Percentiles rank a stretch among this genome's conserved stretches.
These are phyloP conservation scores for Watsonalla cultraria DNA, from an alignment of 2,888 invertebrate species.

Conservation along the genomic window DNA sequence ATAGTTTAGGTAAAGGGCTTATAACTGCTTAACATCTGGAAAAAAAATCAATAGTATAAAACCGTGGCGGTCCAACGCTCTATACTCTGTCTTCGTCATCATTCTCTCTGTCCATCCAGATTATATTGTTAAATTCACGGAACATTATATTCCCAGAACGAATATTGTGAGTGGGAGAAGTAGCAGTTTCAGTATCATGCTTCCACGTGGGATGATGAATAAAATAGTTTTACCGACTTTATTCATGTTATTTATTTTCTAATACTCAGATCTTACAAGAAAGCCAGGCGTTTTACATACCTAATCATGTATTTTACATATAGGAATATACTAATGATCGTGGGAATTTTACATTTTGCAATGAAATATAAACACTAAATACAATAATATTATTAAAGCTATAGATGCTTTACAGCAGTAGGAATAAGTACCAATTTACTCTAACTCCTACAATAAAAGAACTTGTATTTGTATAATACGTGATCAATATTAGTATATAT, in stretches of 20 bases:
- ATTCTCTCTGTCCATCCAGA: no score
- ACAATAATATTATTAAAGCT: slow-evolving; percentile 37
- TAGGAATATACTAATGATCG: not conserved
- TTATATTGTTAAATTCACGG: no score
- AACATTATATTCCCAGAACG: no score
- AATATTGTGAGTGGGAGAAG: no score
- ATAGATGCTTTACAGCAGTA: slow-evolving; percentile 45
- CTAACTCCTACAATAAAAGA: slow-evolving; percentile 18
- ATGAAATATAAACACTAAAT: slow-evolving; percentile 15
- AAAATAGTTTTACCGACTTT: slow-evolving; percentile 26
- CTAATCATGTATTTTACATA: not conserved
- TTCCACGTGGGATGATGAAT: not conserved
- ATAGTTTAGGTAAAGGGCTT: no score
- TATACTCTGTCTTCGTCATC: no score
- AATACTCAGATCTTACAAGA: slow-evolving; percentile 43
- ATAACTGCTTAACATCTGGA: no score
- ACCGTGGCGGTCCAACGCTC: no score
- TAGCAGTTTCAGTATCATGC: no score
- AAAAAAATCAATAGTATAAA: no score
- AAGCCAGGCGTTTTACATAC: slow-evolving; percentile 23
- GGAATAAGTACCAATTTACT: slow-evolving; percentile 20
- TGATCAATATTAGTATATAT: slow-evolving; percentile 33
- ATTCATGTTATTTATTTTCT: slow-evolving; percentile 48
- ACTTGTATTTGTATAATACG: slow-evolving; percentile 15
- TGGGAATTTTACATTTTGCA: slow-evolving; percentile 16